These are phyloP conservation scores for Dicrurus megarhynchus DNA, from an alignment of 2,113 vertebrate species.

Conservation along the genomic window DNA sequence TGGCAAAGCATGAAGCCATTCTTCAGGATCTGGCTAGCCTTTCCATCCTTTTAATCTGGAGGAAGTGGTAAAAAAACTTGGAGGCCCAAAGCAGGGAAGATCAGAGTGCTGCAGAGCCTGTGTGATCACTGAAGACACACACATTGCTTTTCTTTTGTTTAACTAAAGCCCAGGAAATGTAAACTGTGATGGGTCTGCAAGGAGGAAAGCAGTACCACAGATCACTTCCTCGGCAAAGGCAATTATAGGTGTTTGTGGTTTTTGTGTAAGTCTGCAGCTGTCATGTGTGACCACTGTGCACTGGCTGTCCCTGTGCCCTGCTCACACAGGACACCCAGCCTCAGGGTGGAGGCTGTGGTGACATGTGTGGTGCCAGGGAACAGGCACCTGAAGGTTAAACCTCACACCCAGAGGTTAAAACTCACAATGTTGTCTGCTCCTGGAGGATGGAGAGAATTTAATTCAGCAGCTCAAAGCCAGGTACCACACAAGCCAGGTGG, in stretches of 20 bases:
- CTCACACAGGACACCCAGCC: accelerated
- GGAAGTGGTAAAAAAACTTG: not conserved
- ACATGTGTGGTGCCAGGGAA: not conserved
- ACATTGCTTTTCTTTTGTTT: not conserved
- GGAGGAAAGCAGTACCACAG: not conserved
- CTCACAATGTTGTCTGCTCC: not conserved
- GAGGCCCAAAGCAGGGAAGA: not conserved
- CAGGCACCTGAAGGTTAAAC: not conserved
- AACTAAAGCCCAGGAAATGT: not conserved
- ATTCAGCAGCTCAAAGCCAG: not conserved
- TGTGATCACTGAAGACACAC: not conserved
- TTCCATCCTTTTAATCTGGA: not conserved
- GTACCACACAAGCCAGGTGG: accelerated
- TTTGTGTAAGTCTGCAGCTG: not conserved
- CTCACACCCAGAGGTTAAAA: not conserved
- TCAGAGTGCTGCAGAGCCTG: accelerated
- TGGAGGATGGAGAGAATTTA: not conserved
- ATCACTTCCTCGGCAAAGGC: not conserved
- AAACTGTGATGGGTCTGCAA: not conserved
- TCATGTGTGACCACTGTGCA: not conserved
- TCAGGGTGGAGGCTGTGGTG: accelerated
- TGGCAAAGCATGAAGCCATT: not conserved
- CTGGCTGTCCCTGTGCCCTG: not conserved
- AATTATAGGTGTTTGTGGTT: accelerated
- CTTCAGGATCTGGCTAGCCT: not conserved